Percentiles rank a stretch among this genome's conserved stretches.
Conservation (phyloP, 1,140 invertebrate species). For the Drosophila rufa region DNA sequence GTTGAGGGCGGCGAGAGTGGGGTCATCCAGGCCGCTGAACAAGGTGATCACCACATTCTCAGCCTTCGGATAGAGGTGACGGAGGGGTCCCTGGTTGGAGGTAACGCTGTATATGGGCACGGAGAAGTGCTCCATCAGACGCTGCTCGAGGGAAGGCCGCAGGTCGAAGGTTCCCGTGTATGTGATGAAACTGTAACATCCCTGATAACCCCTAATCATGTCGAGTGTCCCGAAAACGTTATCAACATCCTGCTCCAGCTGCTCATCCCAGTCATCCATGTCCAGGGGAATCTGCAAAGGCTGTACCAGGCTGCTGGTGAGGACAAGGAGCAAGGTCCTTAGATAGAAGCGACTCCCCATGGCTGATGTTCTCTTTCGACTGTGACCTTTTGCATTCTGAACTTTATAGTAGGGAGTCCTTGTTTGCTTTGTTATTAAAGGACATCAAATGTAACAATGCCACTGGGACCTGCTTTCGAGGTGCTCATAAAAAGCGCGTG, state of each 20-base stretch:
- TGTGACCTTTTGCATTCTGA: background rate
- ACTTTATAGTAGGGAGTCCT: no score
- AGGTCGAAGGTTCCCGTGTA: background rate
- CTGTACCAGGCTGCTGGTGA: background rate
- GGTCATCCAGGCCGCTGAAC: conserved; percentile 1
- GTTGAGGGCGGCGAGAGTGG: background rate
- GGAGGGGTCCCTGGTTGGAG: background rate
- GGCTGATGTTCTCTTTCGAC: background rate
- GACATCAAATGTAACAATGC: conserved; percentile 71
- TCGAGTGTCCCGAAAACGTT: background rate
- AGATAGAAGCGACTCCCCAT: background rate
- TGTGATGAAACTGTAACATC: background rate
- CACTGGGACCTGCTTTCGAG: conserved; percentile 93
- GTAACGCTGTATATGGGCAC: background rate
- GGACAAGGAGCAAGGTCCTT: background rate
- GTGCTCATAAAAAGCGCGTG: conserved; percentile 79
- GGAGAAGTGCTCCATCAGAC: conserved; percentile 2
- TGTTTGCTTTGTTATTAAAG: background rate
- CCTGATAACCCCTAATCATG: no score
- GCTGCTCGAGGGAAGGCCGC: background rate
- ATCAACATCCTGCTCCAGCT: background rate
- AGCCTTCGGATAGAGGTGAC: background rate
- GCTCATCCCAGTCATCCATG: background rate
- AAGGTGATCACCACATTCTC: background rate
- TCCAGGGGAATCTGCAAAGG: background rate